phyloP scores from a whole-genome alignment of 2,113 vertebrate species.

The Phaethon lepturus region DNA sequence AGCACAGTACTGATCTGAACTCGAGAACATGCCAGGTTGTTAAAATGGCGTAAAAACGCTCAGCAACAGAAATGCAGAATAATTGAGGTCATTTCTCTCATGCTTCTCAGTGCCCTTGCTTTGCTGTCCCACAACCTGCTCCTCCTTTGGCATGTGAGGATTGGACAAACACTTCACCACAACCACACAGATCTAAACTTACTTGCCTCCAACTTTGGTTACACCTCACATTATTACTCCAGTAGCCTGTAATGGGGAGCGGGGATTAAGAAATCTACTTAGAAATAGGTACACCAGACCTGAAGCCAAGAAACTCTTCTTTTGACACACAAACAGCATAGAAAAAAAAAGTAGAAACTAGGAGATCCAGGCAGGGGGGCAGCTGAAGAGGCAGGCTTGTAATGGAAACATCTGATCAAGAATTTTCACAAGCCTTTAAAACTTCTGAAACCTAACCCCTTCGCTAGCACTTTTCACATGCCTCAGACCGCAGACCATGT shows the following conservation, averaged over 20 bases:
- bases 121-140: neutral
- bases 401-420: neutral
- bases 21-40: neutral
- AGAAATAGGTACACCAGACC: neutral
- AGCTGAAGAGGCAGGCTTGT: neutral
- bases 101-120: neutral
- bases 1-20: neutral
- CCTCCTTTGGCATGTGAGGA: neutral
- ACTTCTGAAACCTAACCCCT: neutral
- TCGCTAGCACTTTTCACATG: neutral
- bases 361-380: fast-evolving
- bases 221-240: neutral
- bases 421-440: conserved; percentile 30
- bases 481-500: neutral
- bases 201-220: neutral
- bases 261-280: neutral
- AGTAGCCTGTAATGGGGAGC: neutral
- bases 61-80: neutral
- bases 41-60: neutral
- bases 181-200: neutral
- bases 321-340: neutral
- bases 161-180: neutral
- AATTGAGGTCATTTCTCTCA: conserved; percentile 37
- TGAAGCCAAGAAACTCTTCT: neutral
- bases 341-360: neutral